phyloP scores from a whole-genome alignment of 2,113 vertebrate species.

The Daphoenositta chrysoptera region DNA sequence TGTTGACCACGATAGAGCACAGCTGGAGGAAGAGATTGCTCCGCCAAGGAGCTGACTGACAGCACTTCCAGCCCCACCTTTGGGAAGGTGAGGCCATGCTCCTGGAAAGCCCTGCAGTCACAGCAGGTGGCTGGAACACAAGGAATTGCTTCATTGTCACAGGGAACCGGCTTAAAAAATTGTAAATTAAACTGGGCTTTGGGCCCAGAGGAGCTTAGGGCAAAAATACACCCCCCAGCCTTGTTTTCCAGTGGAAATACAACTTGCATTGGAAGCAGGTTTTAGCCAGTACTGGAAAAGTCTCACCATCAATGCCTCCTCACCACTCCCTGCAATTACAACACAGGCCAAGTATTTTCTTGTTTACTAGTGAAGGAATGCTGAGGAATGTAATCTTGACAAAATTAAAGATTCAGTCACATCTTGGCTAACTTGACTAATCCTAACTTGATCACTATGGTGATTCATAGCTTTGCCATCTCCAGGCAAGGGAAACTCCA shows the following conservation, averaged over 20 bases:
- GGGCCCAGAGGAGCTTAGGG: not conserved
- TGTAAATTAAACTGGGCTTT: not conserved
- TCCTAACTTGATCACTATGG: not conserved
- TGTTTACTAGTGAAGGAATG: not conserved
- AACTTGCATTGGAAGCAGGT: not conserved
- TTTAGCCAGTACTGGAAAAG: not conserved
- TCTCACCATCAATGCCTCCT: not conserved
- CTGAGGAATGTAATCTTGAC: conserved; percentile 10
- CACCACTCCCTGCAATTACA: not conserved
- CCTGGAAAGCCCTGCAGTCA: not conserved
- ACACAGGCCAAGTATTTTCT: not conserved
- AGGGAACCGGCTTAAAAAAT: not conserved
- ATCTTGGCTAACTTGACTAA: not conserved
- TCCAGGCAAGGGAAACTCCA: not conserved
- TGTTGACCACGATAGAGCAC: not conserved
- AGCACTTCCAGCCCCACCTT: not conserved
- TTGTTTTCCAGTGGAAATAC: not conserved
- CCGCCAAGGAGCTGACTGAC: not conserved
- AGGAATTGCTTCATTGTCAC: not conserved
- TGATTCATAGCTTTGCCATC: conserved; percentile 37
- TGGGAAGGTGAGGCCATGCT: not conserved
- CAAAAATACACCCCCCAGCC: not conserved
- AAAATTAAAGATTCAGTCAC: conserved; percentile 35
- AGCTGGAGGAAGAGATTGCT: not conserved
- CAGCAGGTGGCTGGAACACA: not conserved